Percentiles rank a stretch among this genome's conserved stretches.
Evolutionary conservation across 2,113 vertebrate species (phyloP).

Genomic region (Caranx melampygus): DNA sequence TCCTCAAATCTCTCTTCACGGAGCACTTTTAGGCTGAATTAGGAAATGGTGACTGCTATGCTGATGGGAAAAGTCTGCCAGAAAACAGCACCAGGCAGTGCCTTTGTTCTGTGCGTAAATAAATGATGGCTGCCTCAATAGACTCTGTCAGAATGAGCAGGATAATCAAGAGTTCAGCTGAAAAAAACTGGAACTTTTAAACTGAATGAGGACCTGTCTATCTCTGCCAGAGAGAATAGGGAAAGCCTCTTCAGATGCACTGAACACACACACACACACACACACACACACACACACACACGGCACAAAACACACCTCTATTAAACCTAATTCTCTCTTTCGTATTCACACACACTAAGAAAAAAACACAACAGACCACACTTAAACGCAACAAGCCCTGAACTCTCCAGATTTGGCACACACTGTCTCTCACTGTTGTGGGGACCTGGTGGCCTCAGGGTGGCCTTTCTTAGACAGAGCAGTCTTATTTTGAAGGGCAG

Average conservation of each 20-base stretch:
- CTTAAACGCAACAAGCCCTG: constrained; percentile 49
- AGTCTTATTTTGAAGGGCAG: constrained; percentile 76
- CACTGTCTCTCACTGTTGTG: constrained; percentile 48
- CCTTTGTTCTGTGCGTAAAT: constrained; percentile 78
- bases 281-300: constrained; percentile 15
- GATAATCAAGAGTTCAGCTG: constrained; percentile 76
- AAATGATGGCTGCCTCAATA: constrained; percentile 76
- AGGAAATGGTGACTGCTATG: constrained; percentile 64
- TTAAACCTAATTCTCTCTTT: constrained; percentile 34
- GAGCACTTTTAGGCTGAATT: constrained; percentile 58
- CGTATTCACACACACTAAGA: constrained; percentile 49
- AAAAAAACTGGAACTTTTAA: constrained; percentile 76
- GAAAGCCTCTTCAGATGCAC: constrained; percentile 68
- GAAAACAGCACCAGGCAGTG: constrained; percentile 74
- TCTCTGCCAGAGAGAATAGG: constrained; percentile 65
- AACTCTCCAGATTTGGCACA: constrained; percentile 56
- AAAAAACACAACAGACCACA: constrained; percentile 38
- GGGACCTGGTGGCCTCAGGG: constrained; percentile 63
- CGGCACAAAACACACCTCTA: constrained; percentile 37
- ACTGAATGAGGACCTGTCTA: constrained; percentile 73
- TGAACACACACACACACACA: constrained; percentile 30
- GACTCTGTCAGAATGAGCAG: constrained; percentile 68
- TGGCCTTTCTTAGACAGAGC: constrained; percentile 66
- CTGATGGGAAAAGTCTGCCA: constrained; percentile 71
- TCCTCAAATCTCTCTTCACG: constrained; percentile 62